Conservation (phyloP, 1,140 invertebrate species). For the Megathymus violae region DNA sequence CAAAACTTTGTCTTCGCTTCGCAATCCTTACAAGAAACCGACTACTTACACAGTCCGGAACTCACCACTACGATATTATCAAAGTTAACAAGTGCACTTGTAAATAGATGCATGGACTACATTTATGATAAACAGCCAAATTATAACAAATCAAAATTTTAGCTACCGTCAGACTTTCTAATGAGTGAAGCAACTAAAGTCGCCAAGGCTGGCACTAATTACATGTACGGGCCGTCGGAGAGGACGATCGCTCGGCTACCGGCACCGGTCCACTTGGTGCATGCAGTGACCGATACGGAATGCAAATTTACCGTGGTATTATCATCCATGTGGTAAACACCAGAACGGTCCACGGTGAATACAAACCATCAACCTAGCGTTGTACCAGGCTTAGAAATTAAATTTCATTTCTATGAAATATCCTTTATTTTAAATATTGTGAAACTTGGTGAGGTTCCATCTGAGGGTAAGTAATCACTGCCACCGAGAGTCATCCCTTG, state of each 20-base stretch:
- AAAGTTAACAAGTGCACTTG: slow-evolving; percentile 2
- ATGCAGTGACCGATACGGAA: background rate
- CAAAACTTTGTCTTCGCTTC: slow-evolving; percentile 3
- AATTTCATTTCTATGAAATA: too few species aligned
- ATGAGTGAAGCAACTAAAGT: slow-evolving; percentile 3
- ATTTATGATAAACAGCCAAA: background rate
- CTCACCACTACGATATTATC: slow-evolving; percentile 6
- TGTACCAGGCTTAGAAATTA: too few species aligned
- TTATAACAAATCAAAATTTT: background rate
- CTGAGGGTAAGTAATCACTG: too few species aligned
- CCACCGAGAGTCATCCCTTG: too few species aligned
- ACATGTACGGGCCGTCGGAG: background rate
- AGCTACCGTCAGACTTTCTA: slow-evolving; percentile 4
- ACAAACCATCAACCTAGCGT: too few species aligned
- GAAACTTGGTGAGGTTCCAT: too few species aligned
- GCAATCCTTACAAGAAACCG: background rate
- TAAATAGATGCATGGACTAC: slow-evolving; percentile 4
- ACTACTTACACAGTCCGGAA: slow-evolving; percentile 12
- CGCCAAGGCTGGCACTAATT: background rate
- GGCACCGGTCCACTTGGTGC: background rate
- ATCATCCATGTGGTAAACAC: too few species aligned
- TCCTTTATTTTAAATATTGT: too few species aligned
- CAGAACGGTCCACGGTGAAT: too few species aligned
- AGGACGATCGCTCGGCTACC: background rate
- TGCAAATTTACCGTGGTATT: background rate